Percentiles rank a stretch among this genome's conserved stretches.
These are phyloP conservation scores for Pemphigus obesinymphae DNA, from an alignment of 1,140 invertebrate species.

Conservation along the genomic window DNA sequence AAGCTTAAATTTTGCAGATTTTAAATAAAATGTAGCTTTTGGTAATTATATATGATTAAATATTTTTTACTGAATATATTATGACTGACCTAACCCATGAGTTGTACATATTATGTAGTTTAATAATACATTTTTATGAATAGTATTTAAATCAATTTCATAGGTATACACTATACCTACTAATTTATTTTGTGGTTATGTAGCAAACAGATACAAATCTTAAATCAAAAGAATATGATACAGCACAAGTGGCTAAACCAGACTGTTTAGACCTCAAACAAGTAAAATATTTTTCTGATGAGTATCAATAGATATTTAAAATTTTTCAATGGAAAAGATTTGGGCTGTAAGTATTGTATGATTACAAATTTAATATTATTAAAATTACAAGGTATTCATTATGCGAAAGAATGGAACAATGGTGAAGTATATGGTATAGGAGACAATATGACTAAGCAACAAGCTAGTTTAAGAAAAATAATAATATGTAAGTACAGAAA, in stretches of 20 bases:
- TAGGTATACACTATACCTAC: too few species aligned
- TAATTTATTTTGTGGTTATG: neutral
- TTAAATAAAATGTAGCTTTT: neutral
- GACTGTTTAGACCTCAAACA: conserved; percentile 3
- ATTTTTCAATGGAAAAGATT: neutral
- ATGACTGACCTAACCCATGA: neutral
- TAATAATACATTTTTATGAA: neutral
- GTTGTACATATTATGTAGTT: neutral
- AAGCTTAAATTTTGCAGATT: neutral
- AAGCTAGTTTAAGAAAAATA: neutral
- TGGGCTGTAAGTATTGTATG: neutral
- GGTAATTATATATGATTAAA: neutral
- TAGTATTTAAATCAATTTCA: neutral
- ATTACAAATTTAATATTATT: neutral
- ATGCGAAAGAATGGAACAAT: neutral
- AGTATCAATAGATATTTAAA: neutral
- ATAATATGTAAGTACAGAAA: neutral
- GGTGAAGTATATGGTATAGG: neutral
- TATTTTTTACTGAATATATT: neutral
- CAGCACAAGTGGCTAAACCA: neutral
- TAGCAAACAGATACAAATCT: neutral
- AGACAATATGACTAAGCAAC: neutral
- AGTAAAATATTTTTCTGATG: neutral
- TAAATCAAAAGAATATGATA: neutral
- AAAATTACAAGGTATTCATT: neutral